Evolutionary conservation across 1,140 invertebrate species (phyloP).

Genomic region (Drosophila varians): DNA sequence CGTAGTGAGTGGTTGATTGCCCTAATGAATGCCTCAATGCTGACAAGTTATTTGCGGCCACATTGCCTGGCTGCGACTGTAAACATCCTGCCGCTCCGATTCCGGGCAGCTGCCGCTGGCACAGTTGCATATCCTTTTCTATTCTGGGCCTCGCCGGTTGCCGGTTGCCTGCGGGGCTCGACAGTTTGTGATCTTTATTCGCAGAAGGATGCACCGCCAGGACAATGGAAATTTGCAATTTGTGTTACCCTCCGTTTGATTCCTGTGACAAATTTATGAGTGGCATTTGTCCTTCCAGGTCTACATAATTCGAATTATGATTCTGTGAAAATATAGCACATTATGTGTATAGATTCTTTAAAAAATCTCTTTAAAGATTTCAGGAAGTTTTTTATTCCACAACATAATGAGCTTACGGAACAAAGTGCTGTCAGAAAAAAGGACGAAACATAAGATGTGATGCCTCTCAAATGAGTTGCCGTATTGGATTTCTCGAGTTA

Average conservation of each 20-base stretch:
- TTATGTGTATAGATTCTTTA: too few relatives aligned
- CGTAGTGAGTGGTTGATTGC: slow-evolving; percentile 60
- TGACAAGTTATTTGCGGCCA: slow-evolving; percentile 60
- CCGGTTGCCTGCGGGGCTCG: not conserved
- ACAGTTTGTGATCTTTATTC: slow-evolving; percentile 10
- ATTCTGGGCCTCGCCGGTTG: not conserved
- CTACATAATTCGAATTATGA: not conserved
- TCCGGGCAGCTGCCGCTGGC: slow-evolving; percentile 27
- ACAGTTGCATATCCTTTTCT: slow-evolving; percentile 22
- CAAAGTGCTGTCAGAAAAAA: slow-evolving; percentile 12
- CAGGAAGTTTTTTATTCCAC: not conserved
- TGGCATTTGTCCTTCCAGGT: not conserved
- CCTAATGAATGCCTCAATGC: slow-evolving; percentile 63
- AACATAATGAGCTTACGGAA: slow-evolving; percentile 13
- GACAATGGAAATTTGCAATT: slow-evolving; percentile 9
- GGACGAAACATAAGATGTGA: slow-evolving; percentile 15
- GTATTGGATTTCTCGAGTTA: slow-evolving; percentile 23
- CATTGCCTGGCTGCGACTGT: slow-evolving; percentile 34
- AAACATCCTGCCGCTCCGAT: slow-evolving; percentile 20
- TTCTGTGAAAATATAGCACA: not conserved
- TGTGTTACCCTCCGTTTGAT: not conserved
- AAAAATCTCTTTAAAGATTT: not conserved
- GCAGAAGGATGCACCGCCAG: slow-evolving; percentile 15
- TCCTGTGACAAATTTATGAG: not conserved
- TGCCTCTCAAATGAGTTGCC: slow-evolving; percentile 14